Evolutionary conservation across 1,140 invertebrate genomes (phyloP), one percentile per base, ranked within the genome.

Genomic region (Platyura marginata): DNA sequence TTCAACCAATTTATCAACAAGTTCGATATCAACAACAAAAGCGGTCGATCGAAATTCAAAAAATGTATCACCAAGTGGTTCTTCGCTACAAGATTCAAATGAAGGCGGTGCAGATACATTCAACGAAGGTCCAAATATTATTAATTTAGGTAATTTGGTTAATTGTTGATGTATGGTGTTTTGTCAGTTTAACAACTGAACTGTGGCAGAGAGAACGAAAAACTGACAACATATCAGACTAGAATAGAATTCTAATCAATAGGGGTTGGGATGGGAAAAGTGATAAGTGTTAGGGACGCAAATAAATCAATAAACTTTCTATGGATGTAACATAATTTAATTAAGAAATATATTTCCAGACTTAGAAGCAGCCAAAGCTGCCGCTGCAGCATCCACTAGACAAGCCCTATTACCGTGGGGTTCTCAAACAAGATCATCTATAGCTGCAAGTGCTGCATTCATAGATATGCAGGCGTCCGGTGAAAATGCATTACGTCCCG

Each of bases 401-500:
- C 55, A 58, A 35, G 54, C 58, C 1, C 43, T 61, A 37, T 25
- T 61, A 18, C 59, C 59, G 2, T 61, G 59, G 59, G 57, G 59
- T 16, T 45, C 52, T 15, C 54, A 55, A 34, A 59, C 57, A 6
- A 48, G 59, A 20, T 53, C 57, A 21, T 58, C 56, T 1, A 56
- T 61, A 11, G 52, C 61, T 3, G 60, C 56, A 49, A 49, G 56
- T 37, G 41, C 42, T 19, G 45, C 20, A 13, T 29, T 38, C 5
- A 25, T 6, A n/a, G 41, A 46, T 33, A 19, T 37, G 22, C 44
- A 45, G 33, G 10, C 16, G 21, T n/a, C 37, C 2, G 20, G 51
- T 47, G 37, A 41, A 19, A 43, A 3, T 1, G 15, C 21, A 19
- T n/a, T 81, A 13, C 65, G 79, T 44, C 87, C 90, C 0, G 92